Evolutionary conservation across 2,888 invertebrate genomes (phyloP), one percentile per base, ranked within the genome.

Genomic region (Erannis defoliaria): DNA sequence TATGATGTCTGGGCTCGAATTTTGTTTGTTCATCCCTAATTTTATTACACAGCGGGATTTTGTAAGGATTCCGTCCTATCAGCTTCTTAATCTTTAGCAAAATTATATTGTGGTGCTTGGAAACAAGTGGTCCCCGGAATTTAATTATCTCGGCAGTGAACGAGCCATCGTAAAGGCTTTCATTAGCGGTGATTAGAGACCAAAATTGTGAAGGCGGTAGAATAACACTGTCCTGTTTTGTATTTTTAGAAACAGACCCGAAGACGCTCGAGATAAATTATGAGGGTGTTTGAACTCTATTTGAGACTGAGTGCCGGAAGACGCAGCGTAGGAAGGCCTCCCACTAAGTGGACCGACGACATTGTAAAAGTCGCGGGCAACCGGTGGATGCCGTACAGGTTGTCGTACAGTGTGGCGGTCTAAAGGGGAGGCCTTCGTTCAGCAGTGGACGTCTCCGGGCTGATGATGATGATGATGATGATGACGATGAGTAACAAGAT

Each of bases 101-200:
- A 73, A 72, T 72, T 68, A 71, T 70, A 67, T 72, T 71, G 67
- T 35, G 59, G 64, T 66, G 58, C 71, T 77, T 71, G 64, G 68
- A 70, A 76, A 71, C 73, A 74, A 80, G 72, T 72, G 73, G 71
- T 74, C 64, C 60, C 62, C 60, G 70, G 75, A 78, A 78, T 77
- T 77, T 73, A 73, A 81, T 78, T 76, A 76, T 70, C 62, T 58
- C 60, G 65, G 42, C 68, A 71, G 65, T 73, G 69, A 74, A 72
- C 71, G 72, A 68, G 73, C 68, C 65, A 68, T 67, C 66, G 71
- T 73, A 69, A 75, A 76, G 71, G 71, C 70, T 77, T 76, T 74
- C 71, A 71, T 72, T 75, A 74, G 61, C 71, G 64, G 67, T 64
- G 73, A 79, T 77, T 70, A 70, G 65, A 74, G 71, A 59, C 64